Percentiles rank a stretch among this genome's conserved stretches.
Evolutionary conservation across 2,113 vertebrate genomes (phyloP).

Genomic region (Cathartes aura): DNA sequence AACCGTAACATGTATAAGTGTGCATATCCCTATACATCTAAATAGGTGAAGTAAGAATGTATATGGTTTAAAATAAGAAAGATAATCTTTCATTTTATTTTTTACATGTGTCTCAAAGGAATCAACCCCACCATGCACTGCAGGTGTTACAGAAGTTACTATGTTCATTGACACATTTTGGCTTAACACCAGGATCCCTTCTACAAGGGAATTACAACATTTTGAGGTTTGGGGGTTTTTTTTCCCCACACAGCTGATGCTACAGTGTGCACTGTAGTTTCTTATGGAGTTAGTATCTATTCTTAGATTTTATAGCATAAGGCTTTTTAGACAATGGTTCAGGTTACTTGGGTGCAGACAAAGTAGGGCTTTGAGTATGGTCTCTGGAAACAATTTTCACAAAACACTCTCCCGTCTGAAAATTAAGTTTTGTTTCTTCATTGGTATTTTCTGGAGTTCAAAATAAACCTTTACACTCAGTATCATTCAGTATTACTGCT

Average conservation of each 20-base stretch:
- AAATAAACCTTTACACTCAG: background rate
- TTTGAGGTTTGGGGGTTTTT: background rate
- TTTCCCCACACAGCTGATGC: background rate
- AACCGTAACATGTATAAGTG: rapidly evolving
- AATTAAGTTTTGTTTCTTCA: background rate
- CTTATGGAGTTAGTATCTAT: background rate
- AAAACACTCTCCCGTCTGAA: background rate
- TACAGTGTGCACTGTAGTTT: background rate
- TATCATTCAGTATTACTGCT: background rate
- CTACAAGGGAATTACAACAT: background rate
- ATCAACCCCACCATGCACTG: background rate
- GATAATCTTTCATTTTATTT: background rate
- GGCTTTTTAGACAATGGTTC: background rate
- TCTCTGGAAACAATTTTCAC: background rate
- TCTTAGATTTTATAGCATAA: background rate
- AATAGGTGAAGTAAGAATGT: background rate
- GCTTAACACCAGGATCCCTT: conserved; percentile 30
- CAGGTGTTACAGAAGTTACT: background rate
- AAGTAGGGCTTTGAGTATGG: background rate
- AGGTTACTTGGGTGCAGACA: background rate
- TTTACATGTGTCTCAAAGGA: conserved; percentile 26
- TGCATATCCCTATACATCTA: background rate
- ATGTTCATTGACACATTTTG: background rate
- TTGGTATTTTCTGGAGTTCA: background rate
- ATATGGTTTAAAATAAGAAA: background rate